These are phyloP conservation scores for Lithobates pipiens DNA, from an alignment of 2,797 vertebrate genomes.

Conservation along the genomic window DNA sequence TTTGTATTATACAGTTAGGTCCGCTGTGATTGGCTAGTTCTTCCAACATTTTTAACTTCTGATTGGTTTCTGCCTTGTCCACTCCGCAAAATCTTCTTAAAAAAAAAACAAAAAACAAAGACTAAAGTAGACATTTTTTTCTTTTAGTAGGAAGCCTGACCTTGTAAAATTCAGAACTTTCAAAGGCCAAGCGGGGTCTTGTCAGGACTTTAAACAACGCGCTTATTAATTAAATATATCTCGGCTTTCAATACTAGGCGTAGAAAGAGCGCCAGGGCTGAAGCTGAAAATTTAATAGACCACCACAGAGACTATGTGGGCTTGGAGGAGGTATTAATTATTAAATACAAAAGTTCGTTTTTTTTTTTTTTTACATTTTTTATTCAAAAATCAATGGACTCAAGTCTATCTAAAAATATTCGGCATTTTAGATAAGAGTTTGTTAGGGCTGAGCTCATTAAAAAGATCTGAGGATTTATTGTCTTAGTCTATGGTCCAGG, in stretches of 20 bases:
- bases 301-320: constrained; percentile 29
- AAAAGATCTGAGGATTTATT: neutral
- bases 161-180: constrained; percentile 39
- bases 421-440: constrained; percentile 27
- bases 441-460: neutral
- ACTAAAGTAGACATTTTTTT: neutral
- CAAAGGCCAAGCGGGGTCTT: constrained; percentile 34
- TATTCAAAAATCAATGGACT: constrained; percentile 54
- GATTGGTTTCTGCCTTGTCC: neutral
- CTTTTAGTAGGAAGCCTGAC: constrained; percentile 14
- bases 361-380: neutral
- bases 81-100: neutral
- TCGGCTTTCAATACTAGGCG: constrained; percentile 15
- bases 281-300: constrained; percentile 50
- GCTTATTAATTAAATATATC: constrained; percentile 48
- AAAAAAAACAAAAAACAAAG: neutral
- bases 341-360: constrained; percentile 22
- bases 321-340: constrained; percentile 32
- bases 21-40: neutral
- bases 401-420: constrained; percentile 12
- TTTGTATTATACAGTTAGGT: too few species aligned
- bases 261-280: constrained; percentile 23
- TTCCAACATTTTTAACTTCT: neutral
- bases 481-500: too few species aligned
- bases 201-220: constrained; percentile 23